Base-by-base conservation (phyloP, 2,113 vertebrate genomes). In the Pseudorectes ferrugineus region DNA sequence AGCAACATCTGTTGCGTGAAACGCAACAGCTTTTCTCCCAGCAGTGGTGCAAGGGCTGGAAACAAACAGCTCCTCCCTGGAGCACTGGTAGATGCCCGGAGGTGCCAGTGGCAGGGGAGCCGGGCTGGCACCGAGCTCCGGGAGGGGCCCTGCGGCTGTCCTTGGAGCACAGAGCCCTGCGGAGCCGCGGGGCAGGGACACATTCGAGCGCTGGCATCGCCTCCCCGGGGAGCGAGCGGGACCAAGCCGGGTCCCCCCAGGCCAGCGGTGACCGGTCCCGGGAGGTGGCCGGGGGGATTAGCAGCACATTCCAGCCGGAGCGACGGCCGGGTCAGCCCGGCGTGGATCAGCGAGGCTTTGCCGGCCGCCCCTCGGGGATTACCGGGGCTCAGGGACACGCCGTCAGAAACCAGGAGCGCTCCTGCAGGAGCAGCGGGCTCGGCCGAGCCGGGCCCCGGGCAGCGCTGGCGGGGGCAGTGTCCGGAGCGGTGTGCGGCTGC, bases 171-270 rank as follows among this genome's bases (percentile, higher is more conserved):
- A 23, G 36, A 52, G 2, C 35, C 22, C 61, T 9, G 26, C 4
- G 21, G n/a, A n/a, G 33, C 72, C 25, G 13, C 3, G 3, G 24
- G n/a, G 12, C 31, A 19, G 12, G 43, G 36, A 11, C 10, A 13
- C 46, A 11, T 11, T 38, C 2, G 0, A 48, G 35, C 0, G 1
- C 28, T 11, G 3, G 0, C 6, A 0, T 4, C 49, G 24, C 17
- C 63, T 76, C 19, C 36, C 58, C 21, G 1, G 2, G 38, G 13
- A 57, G 58, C 0, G 3, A 13, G 33, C 0, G 3, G 54, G n/a
- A 61, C 42, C 59, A 1, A 13, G 31, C 1, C 12, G 3, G 7
- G 17, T 25, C 6, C 46, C 21, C 42, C 2, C 14, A 1, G 52
- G 38, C 6, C 62, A 0, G 12, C 49, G 9, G 31, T 3, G 40